Evolutionary conservation across 2,888 invertebrate genomes (phyloP).

Genomic region (Bruchidius siliquastri): DNA sequence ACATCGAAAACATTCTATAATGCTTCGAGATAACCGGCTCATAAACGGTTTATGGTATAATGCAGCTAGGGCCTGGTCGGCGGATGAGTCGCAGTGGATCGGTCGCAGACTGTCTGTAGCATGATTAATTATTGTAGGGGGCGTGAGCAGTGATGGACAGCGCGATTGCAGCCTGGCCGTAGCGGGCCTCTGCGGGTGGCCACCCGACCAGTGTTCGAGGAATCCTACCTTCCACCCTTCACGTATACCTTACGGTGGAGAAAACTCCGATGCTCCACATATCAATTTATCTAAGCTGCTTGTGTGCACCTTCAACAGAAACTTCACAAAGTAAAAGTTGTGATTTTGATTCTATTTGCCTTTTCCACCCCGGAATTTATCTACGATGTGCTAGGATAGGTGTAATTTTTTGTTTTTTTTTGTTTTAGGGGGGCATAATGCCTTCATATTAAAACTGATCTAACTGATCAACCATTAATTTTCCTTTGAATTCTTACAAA

Average conservation of each 20-base stretch:
- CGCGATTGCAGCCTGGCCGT: slow-evolving; percentile 36
- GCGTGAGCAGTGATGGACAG: slow-evolving; percentile 48
- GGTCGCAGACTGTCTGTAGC: slow-evolving; percentile 33
- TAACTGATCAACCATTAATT: too few relatives aligned
- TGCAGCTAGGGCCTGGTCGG: not conserved
- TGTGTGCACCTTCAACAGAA: too few relatives aligned
- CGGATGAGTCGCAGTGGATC: not conserved
- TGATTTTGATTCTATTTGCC: too few relatives aligned
- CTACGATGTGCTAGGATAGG: too few relatives aligned
- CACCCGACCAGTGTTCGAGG: slow-evolving; percentile 12
- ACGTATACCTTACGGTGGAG: not conserved
- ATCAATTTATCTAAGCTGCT: too few relatives aligned
- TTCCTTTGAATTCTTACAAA: too few relatives aligned
- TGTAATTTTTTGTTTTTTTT: too few relatives aligned
- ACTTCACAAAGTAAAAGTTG: too few relatives aligned
- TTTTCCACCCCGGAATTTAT: too few relatives aligned
- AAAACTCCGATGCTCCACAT: too few relatives aligned
- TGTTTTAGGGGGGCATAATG: too few relatives aligned
- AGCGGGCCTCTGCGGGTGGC: slow-evolving; percentile 41
- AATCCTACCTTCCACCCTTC: not conserved
- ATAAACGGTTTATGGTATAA: not conserved
- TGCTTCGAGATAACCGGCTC: not conserved
- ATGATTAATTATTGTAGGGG: slow-evolving; percentile 47
- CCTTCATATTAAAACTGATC: too few relatives aligned
- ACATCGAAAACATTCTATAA: slow-evolving; percentile 4